Evolutionary conservation across 2,113 vertebrate genomes (phyloP), one percentile per base, ranked within the genome.

Genomic region (Chaenocephalus aceratus): DNA sequence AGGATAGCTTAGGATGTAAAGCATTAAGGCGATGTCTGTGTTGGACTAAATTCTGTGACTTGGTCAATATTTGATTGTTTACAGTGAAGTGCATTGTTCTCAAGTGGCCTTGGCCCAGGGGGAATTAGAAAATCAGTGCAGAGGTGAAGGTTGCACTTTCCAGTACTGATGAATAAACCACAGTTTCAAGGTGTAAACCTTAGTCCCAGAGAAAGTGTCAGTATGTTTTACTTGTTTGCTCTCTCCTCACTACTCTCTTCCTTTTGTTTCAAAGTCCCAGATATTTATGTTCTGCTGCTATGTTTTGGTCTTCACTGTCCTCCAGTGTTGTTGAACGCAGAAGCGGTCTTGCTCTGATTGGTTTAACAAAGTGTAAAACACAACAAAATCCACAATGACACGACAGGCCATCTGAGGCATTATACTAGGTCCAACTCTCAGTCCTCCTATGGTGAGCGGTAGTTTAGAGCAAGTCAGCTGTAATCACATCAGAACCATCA

Each of bases 101-200:
- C 46, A 93, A 93, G 90, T 92, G 91, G 87, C 88, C 93, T 90
- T 91, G 83, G 74, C 75, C 82, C 86, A 66, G 65, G 82, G 65
- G 65, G 79, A 69, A 83, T 82, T 41, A 41, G 36, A 5, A 41
- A 7, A 72, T 49, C 51, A n/a, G 23, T 71, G 72, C 64, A 69
- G 53, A 75, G 30, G 62, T 13, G 48, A 36, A 56, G 10, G 49
- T 67, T 77, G 64, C 46, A 58, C 34, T 46, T 75, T 72, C 59
- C 53, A 52, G 10, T 51, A 60, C 11, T 73, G 36, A 48, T 44
- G 30, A 45, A 54, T 54, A 46, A 53, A 23, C 62, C 66, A 41
- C 26, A 60, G 61, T 74, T 72, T 56, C 60, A 76, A 67, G 46
- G 79, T 78, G 70, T 58, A 72, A 82, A 79, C 46, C 59, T 54